These are phyloP conservation scores for Myiagra hebetior DNA, from an alignment of 2,113 vertebrate genomes.

Conservation along the genomic window DNA sequence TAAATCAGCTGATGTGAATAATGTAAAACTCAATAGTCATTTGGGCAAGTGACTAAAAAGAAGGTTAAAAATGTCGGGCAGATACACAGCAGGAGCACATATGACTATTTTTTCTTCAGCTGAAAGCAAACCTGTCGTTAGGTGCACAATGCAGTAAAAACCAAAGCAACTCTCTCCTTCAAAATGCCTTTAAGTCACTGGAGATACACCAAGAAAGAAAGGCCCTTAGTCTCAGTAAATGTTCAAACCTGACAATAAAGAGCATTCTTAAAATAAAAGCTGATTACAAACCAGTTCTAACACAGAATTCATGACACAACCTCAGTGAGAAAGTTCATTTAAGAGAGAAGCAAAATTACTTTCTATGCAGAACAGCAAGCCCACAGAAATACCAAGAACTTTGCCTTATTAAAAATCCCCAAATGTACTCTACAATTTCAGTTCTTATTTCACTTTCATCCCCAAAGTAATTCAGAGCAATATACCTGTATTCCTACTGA, in stretches of 20 bases:
- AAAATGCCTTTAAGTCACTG: background rate
- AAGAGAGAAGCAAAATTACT: background rate
- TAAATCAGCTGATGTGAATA: background rate
- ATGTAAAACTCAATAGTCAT: background rate
- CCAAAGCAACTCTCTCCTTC: background rate
- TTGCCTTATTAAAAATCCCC: background rate
- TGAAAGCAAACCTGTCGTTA: background rate
- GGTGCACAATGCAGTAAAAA: background rate
- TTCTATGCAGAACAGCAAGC: background rate
- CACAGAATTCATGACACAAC: background rate
- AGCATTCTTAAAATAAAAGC: background rate
- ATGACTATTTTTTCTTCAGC: background rate
- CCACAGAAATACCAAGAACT: background rate
- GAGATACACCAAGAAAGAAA: background rate
- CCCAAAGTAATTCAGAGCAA: background rate
- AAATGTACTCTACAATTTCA: background rate
- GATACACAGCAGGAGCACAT: background rate
- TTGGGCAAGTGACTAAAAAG: background rate
- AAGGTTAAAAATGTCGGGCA: background rate
- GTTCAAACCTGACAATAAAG: background rate
- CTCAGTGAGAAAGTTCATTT: background rate
- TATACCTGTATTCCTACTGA: background rate
- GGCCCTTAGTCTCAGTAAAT: background rate
- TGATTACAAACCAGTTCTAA: background rate
- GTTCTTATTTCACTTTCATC: background rate